Percentiles rank a stretch among this genome's conserved stretches.
Evolutionary conservation across 2,888 invertebrate genomes (phyloP).

Genomic region (Synergus gifuensis): DNA sequence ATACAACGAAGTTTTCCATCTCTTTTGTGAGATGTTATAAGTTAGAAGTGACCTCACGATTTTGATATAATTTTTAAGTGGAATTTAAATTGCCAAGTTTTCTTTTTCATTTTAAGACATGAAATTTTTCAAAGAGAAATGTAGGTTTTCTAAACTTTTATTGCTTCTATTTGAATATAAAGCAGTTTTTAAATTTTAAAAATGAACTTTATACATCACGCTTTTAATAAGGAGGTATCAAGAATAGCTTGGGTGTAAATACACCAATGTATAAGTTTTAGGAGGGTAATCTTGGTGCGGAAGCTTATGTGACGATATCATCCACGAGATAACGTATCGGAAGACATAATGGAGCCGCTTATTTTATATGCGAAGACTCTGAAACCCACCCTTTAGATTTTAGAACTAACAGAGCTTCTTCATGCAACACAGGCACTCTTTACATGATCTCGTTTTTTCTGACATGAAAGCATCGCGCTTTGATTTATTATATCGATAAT

Average conservation of each 20-base stretch:
- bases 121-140: not conserved
- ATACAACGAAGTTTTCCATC: too few species aligned
- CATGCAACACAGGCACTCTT: constrained; percentile 1
- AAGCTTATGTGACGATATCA: constrained; percentile 4
- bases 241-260: not conserved
- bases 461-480: not conserved
- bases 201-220: not conserved
- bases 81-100: not conserved
- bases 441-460: not conserved
- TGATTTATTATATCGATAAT: constrained; percentile 5
- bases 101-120: not conserved
- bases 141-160: not conserved
- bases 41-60: not conserved
- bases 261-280: not conserved
- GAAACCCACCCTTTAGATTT: not conserved
- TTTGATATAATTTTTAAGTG: not conserved
- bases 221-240: not conserved
- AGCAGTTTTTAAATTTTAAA: not conserved
- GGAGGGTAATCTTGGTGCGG: not conserved
- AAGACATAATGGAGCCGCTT: not conserved
- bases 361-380: constrained; percentile 16
- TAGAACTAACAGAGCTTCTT: constrained; percentile 5
- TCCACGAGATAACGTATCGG: not conserved
- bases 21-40: too few species aligned
- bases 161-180: not conserved